Percentiles rank a stretch among this genome's conserved stretches.
Conservation (phyloP, 2,888 invertebrate genomes). For the Amblyteles armatorius region DNA sequence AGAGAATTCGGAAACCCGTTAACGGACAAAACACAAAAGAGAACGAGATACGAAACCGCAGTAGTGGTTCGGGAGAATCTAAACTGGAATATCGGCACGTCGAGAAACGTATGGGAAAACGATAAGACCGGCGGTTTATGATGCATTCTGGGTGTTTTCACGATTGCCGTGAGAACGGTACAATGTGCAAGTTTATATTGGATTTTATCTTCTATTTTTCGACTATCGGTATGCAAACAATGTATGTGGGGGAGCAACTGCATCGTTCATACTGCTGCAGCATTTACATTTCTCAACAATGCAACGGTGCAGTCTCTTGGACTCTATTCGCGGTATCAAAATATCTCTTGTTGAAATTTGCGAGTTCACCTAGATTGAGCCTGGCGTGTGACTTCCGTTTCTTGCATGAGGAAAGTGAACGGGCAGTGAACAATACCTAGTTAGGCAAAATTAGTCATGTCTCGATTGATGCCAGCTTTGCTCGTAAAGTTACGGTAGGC, state of each 20-base stretch:
- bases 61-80: conserved; percentile 18
- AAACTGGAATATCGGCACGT: conserved; percentile 30
- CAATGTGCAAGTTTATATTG: conserved; percentile 22
- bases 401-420: not conserved
- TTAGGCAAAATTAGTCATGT: too few species aligned
- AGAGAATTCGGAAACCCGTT: conserved; percentile 15
- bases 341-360: not conserved
- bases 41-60: conserved; percentile 25
- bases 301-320: not conserved
- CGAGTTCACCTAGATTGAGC: not conserved
- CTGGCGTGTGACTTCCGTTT: not conserved
- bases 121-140: conserved; percentile 34
- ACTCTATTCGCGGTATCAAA: not conserved
- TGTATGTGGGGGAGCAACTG: not conserved
- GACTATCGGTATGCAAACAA: too few species aligned
- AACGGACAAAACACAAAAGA: conserved; percentile 19
- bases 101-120: conserved; percentile 32
- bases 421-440: too few species aligned
- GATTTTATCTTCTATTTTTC: not conserved
- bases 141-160: conserved; percentile 31
- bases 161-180: conserved; percentile 13
- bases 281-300: not conserved
- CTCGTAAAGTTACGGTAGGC: not conserved
- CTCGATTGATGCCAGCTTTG: too few species aligned
- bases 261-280: not conserved